Percentiles rank a stretch among this genome's conserved stretches.
Conservation (phyloP, 92 coral and sea anemone species). For the Muricea muricata region DNA sequence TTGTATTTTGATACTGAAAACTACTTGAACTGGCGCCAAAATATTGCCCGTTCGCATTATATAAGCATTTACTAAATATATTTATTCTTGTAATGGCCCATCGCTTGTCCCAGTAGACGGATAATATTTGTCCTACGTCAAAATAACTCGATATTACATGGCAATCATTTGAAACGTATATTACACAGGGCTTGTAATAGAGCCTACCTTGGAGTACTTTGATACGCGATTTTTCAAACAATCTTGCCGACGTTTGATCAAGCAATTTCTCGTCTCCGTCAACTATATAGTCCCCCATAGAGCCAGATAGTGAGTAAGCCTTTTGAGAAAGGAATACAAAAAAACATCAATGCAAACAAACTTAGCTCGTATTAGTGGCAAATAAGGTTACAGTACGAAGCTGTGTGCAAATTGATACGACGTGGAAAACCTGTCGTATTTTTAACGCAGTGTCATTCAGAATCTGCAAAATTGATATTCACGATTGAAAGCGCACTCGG, state of each 20-base stretch:
- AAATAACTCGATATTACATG: neutral
- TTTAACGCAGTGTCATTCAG: too few species aligned
- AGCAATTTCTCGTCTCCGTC: conserved; percentile 88
- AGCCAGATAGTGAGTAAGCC: neutral
- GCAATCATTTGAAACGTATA: neutral
- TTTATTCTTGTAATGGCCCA: neutral
- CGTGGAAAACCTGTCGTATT: conserved; percentile 1
- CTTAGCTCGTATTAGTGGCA: neutral
- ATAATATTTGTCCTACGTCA: neutral
- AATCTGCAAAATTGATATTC: too few species aligned
- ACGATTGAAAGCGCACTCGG: neutral
- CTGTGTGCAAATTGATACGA: too few species aligned
- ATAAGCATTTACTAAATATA: conserved; percentile 13
- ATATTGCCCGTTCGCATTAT: neutral
- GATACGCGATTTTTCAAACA: conserved; percentile 97
- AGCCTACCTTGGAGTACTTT: conserved; percentile 92
- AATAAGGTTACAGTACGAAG: too few species aligned
- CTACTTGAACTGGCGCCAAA: neutral
- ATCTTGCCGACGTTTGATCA: conserved; percentile 94
- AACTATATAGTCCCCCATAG: conserved; percentile 53
- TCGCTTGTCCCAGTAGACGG: neutral
- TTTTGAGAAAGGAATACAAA: neutral
- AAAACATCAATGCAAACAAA: neutral
- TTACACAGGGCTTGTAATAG: neutral
- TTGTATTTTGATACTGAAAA: neutral